These are phyloP conservation scores for Pardalotus punctatus DNA, from an alignment of 2,113 vertebrate species.

Conservation along the genomic window DNA sequence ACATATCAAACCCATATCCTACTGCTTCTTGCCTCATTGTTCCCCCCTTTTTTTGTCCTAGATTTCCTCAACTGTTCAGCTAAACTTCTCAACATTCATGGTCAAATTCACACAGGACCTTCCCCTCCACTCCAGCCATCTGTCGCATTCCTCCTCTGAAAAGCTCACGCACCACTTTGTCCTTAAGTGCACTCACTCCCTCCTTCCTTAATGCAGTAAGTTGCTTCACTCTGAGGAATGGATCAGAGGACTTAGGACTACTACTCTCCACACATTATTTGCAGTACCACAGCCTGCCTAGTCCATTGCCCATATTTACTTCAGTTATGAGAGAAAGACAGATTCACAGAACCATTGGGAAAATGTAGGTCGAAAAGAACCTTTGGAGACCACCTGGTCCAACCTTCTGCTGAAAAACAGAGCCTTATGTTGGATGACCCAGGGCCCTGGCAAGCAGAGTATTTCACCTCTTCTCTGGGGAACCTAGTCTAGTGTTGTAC, in stretches of 20 bases:
- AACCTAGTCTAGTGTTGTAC: background rate
- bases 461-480: background rate
- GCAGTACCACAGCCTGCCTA: background rate
- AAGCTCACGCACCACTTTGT: background rate
- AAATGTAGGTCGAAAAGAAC: background rate
- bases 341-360: background rate
- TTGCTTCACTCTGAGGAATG: background rate
- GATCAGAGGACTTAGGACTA: background rate
- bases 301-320: background rate
- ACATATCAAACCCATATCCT: background rate
- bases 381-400: background rate
- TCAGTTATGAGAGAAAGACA: background rate
- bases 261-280: background rate
- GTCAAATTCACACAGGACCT: background rate
- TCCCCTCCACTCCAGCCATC: rapidly evolving
- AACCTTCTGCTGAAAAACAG: background rate
- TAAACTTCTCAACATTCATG: background rate
- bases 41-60: background rate
- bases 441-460: background rate
- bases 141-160: background rate
- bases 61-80: background rate
- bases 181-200: background rate
- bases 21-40: background rate
- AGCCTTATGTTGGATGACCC: background rate
- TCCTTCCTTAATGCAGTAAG: background rate